Evolutionary conservation across 2,888 invertebrate genomes (phyloP).

Genomic region (Ochropleura plecta): DNA sequence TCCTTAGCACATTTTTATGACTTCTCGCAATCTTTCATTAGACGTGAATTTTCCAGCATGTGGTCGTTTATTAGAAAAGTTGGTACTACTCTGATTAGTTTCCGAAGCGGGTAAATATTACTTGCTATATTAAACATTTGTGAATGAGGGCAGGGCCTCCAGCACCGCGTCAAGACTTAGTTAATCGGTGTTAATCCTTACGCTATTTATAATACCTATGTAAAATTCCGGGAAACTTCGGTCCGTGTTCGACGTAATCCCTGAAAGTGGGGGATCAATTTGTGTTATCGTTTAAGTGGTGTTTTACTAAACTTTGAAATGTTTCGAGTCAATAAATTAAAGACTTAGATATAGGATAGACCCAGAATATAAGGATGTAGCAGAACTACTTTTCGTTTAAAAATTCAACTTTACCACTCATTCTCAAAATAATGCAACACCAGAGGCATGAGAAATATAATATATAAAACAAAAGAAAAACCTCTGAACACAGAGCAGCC

Average conservation of each 20-base stretch:
- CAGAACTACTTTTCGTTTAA: neutral
- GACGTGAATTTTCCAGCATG: slow-evolving; percentile 38
- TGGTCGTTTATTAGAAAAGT: slow-evolving; percentile 62
- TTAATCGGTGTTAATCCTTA: slow-evolving; percentile 32
- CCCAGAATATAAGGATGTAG: neutral
- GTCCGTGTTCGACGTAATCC: slow-evolving; percentile 30
- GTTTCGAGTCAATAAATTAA: neutral
- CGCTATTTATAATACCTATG: slow-evolving; percentile 52
- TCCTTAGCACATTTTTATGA: slow-evolving; percentile 25
- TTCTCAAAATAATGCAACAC: slow-evolving; percentile 24
- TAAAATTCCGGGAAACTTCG: slow-evolving; percentile 45
- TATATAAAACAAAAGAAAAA: slow-evolving; percentile 28
- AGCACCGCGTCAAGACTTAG: slow-evolving; percentile 15
- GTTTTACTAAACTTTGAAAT: slow-evolving; percentile 44
- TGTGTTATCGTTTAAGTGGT: slow-evolving; percentile 38
- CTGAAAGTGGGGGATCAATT: slow-evolving; percentile 49
- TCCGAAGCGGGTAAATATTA: slow-evolving; percentile 59
- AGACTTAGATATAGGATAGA: neutral
- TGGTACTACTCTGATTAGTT: slow-evolving; percentile 60
- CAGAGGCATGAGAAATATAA: neutral
- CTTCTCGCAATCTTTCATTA: slow-evolving; percentile 39
- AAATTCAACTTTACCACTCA: neutral
- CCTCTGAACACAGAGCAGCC: slow-evolving; percentile 28
- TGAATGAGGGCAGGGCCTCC: slow-evolving; percentile 30
- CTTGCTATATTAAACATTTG: slow-evolving; percentile 31